phyloP scores from a whole-genome alignment of 1,140 invertebrate genomes.

The Caenorhabditis tropicalis region DNA sequence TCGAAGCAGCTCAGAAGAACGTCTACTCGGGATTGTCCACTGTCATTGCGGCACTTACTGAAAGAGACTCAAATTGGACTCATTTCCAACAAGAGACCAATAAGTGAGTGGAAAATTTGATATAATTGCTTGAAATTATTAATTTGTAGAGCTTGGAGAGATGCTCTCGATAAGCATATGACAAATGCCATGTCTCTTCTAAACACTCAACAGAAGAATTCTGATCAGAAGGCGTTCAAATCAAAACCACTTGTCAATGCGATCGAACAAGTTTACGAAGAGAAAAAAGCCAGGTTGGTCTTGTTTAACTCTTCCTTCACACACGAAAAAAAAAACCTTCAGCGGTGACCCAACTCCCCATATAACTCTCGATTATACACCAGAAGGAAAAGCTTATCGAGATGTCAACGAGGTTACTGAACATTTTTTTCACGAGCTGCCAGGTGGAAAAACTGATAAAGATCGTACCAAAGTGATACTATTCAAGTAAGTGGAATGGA shows the following conservation, averaged over 20 bases:
- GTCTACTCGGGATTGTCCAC: neutral
- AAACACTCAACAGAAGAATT: conserved; percentile 14
- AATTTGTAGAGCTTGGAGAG: neutral
- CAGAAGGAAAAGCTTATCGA: neutral
- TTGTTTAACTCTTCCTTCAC: no score
- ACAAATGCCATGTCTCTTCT: neutral
- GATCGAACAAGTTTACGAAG: conserved; percentile 1
- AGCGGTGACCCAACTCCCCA: neutral
- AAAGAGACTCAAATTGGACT: neutral
- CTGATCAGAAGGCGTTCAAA: conserved; percentile 37
- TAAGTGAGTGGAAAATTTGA: neutral
- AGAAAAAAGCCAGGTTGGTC: neutral
- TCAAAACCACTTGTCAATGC: conserved; percentile 4
- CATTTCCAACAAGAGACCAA: conserved; percentile 8
- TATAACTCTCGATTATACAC: neutral
- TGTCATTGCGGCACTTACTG: neutral
- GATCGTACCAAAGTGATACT: neutral
- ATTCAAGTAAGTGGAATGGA: neutral
- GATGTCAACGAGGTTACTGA: neutral
- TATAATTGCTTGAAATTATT: neutral
- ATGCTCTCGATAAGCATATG: conserved; percentile 11
- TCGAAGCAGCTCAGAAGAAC: neutral
- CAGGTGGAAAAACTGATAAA: neutral
- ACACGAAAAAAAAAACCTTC: neutral
- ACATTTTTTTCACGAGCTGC: conserved; percentile 18